A percentile compares a stretch with the other conserved stretches of the same genome.
phyloP scores from a whole-genome alignment of 2,797 vertebrate genomes.

The Pseudopleuronectes americanus region DNA sequence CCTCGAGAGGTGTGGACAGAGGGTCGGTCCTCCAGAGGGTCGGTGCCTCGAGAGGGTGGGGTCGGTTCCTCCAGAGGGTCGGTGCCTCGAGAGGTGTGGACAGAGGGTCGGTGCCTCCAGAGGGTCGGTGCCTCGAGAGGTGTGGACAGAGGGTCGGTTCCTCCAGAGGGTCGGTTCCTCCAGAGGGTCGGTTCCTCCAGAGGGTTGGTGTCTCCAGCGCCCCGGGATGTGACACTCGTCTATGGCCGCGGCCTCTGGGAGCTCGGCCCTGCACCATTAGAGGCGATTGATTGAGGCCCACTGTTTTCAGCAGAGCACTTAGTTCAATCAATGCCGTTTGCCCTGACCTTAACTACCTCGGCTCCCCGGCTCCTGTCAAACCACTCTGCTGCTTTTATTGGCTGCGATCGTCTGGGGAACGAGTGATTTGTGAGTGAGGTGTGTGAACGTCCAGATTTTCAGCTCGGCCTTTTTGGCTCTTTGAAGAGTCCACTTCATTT shows the following conservation, averaged over 20 bases:
- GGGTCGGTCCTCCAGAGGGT: too few relatives aligned
- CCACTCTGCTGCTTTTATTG: slow-evolving; percentile 49
- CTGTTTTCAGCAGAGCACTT: slow-evolving; percentile 70
- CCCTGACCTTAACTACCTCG: slow-evolving; percentile 66
- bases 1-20: too few relatives aligned
- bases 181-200: too few relatives aligned
- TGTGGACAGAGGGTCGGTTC: not conserved
- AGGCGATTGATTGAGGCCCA: slow-evolving; percentile 67
- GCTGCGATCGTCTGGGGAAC: slow-evolving; percentile 34
- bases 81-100: too few relatives aligned
- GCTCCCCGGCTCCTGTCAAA: slow-evolving; percentile 45
- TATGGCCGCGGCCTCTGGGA: slow-evolving; percentile 45
- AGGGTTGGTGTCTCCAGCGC: slow-evolving; percentile 23
- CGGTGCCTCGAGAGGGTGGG: too few relatives aligned
- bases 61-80: too few relatives aligned
- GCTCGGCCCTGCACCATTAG: slow-evolving; percentile 55
- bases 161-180: too few relatives aligned
- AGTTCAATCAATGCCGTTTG: slow-evolving; percentile 72
- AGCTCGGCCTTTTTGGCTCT: slow-evolving; percentile 6
- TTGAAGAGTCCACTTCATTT: slow-evolving; percentile 28
- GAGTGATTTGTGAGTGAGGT: slow-evolving; percentile 16
- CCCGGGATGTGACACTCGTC: slow-evolving; percentile 44
- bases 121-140: not conserved
- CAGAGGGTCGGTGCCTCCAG: not conserved
- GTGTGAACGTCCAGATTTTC: slow-evolving; percentile 32